Evolutionary conservation across 2,797 vertebrate species (phyloP).

Genomic region (Oophaga sylvatica): DNA sequence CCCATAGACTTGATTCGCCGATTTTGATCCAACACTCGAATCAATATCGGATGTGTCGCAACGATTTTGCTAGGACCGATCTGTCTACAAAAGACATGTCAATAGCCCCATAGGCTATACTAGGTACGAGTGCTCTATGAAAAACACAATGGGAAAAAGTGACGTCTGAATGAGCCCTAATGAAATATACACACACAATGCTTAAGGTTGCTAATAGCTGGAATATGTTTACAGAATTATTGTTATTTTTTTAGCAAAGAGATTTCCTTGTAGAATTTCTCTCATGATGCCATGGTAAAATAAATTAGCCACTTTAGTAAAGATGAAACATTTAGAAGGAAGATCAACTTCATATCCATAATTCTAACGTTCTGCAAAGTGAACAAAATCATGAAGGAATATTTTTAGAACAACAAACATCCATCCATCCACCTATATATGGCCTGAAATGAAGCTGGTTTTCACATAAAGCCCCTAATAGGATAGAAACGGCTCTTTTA

Average conservation of each 20-base stretch:
- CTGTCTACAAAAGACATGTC: no score
- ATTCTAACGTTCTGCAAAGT: slow-evolving; percentile 8
- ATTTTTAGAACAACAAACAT: slow-evolving; percentile 8
- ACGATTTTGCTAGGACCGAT: no score
- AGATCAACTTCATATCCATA: background rate
- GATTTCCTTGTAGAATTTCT: background rate
- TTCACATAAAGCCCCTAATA: background rate
- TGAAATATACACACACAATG: background rate
- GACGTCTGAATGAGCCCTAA: no score
- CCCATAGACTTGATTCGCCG: no score
- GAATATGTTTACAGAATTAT: background rate
- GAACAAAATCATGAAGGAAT: background rate
- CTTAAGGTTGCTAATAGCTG: background rate
- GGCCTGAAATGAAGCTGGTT: background rate
- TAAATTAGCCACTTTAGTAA: slow-evolving; percentile 25
- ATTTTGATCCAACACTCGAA: no score
- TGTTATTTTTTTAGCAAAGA: background rate
- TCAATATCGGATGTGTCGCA: no score
- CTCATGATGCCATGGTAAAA: background rate
- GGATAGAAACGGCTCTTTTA: slow-evolving; percentile 42
- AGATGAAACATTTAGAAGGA: slow-evolving; percentile 21
- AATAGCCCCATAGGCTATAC: no score
- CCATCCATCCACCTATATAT: background rate
- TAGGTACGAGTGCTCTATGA: no score
- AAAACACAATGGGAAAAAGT: no score